Evolutionary conservation across 2,888 invertebrate species (phyloP).

Genomic region (Cantharis lateralis): DNA sequence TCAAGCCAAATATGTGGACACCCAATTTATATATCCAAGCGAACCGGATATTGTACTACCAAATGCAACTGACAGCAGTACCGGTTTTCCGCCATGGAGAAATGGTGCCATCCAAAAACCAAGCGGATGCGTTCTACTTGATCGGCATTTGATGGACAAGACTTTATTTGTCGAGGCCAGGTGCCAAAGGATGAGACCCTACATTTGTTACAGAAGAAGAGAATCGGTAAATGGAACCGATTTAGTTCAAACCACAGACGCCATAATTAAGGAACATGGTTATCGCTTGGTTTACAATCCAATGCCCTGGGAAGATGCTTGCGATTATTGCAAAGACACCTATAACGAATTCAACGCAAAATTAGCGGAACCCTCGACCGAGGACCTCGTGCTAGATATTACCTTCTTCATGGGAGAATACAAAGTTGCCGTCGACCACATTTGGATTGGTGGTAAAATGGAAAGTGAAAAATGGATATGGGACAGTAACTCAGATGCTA

Average conservation of each 20-base stretch:
- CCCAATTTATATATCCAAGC: background rate
- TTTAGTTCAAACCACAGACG: background rate
- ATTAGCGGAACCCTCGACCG: background rate
- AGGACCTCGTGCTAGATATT: background rate
- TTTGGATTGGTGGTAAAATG: slow-evolving; percentile 14
- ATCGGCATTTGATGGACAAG: background rate
- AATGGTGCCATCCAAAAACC: background rate
- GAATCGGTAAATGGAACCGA: background rate
- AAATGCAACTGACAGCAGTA: background rate
- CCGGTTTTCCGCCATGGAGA: background rate
- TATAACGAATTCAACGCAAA: background rate
- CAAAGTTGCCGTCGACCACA: slow-evolving; percentile 1
- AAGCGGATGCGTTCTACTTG: background rate
- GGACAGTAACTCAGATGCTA: background rate
- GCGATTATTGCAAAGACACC: background rate
- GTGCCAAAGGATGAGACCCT: background rate
- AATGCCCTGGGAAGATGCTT: background rate
- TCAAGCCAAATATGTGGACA: slow-evolving; percentile 50
- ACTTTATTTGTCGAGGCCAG: background rate
- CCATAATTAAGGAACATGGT: background rate
- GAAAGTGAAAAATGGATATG: background rate
- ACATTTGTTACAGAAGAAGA: background rate
- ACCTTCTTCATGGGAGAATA: slow-evolving; percentile 13
- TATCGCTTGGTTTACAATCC: background rate
- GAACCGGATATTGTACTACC: background rate